Evolutionary conservation across 2,888 invertebrate species (phyloP), one percentile per base, ranked within the genome.

Genomic region (Endotricha flammealis): DNA sequence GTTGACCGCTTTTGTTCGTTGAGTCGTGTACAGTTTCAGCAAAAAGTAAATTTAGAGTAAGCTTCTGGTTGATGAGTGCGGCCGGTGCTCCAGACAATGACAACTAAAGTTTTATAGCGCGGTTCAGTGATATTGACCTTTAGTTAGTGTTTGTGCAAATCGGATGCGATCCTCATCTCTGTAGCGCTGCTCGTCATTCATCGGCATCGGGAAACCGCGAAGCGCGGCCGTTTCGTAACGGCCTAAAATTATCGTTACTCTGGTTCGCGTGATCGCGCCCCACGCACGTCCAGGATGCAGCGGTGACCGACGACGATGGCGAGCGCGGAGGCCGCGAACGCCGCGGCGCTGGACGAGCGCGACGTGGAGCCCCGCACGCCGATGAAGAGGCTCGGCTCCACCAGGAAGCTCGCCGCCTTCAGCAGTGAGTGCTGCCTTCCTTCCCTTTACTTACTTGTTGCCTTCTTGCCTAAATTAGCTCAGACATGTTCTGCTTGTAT

Each of bases 251-350:
- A 27, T 8, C 16, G 23, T n/a, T n/a, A n/a, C n/a, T n/a, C n/a
- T n/a, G n/a, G n/a, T n/a, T n/a, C n/a, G n/a, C n/a, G n/a, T n/a
- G n/a, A 10, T 9, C 10, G 34, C 25, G 25, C 12, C 12, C 29
- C 32, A 12, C 10, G 11, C n/a, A 13, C 29, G 24, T 32, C 37
- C 10, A 28, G 12, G 25, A 12, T 28, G 25, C 17, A 11, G n/a
- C 12, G 28, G 12, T 36, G 48, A 59, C 64, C 92, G 48, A 69
- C 58, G 40, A 63, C 67, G 27, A 12, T 90, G 92, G 50, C 96
- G 98, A 75, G 97, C 98, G 6, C 96, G 95, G 95, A 89, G 33
- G 92, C 97, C 77, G 92, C 97, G 78, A 92, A 36, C 90, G 93
- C 41, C 96, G 90, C 42, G 39, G 76, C 73, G 64, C 91, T 93